Conservation (phyloP, 2,797 vertebrate genomes). For the Rhinogobio ventralis region DNA sequence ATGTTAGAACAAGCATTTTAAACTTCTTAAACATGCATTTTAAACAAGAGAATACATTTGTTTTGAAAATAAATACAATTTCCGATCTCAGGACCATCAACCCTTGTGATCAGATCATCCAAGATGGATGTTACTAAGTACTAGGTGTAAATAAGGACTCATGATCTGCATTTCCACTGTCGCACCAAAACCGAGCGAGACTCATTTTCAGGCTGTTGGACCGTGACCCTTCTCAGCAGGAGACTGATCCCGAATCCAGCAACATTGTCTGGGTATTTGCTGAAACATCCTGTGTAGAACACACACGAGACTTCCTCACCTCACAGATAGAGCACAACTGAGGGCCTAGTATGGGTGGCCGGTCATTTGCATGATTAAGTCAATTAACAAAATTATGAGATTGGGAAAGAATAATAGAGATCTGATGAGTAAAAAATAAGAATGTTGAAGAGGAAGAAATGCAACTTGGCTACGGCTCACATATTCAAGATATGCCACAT, state of each 20-base stretch:
- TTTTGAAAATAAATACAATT: background rate
- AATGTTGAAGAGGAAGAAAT: conserved; percentile 26
- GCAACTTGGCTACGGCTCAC: background rate
- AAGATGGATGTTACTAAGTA: background rate
- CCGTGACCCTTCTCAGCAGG: conserved; percentile 54
- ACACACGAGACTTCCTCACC: conserved; percentile 15
- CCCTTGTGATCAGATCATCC: background rate
- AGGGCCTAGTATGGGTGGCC: background rate
- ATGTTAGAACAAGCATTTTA: background rate
- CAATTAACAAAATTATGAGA: conserved; percentile 18
- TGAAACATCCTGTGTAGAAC: conserved; percentile 58
- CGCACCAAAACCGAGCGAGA: background rate
- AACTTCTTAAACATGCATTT: background rate
- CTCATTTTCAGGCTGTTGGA: conserved; percentile 44
- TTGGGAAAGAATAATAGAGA: background rate
- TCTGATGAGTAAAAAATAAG: conserved; percentile 6
- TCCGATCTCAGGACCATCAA: background rate
- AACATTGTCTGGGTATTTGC: conserved; percentile 62
- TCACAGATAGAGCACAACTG: background rate
- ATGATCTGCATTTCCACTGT: background rate
- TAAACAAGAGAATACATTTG: background rate
- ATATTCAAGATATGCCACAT: background rate
- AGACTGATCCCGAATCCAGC: conserved; percentile 65
- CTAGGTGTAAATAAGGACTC: background rate
- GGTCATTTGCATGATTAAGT: background rate